Evolutionary conservation across 2,797 vertebrate genomes (phyloP).

Genomic region (Hypotaenidia okinawae): DNA sequence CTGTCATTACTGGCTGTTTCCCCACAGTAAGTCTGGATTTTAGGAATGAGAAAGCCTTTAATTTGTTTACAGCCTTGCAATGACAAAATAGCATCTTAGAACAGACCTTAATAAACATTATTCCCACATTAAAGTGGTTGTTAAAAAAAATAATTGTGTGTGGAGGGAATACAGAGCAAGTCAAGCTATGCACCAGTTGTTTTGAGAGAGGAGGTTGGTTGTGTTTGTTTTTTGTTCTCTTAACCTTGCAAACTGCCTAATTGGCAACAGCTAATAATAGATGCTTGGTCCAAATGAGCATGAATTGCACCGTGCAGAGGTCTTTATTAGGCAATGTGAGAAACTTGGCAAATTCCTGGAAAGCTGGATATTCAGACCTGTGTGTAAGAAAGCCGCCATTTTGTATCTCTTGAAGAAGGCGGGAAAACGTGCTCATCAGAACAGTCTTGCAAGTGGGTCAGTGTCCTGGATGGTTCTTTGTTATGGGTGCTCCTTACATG

Average conservation of each 20-base stretch:
- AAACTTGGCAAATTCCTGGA: constrained; percentile 38
- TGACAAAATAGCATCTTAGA: constrained; percentile 45
- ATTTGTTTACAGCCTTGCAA: constrained; percentile 55
- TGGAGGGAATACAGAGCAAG: neutral
- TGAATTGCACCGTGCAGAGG: neutral
- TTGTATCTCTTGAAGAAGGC: neutral
- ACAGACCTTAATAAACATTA: constrained; percentile 35
- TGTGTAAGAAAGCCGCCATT: neutral
- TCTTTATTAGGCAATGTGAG: neutral
- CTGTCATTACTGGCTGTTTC: constrained; percentile 44
- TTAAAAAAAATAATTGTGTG: neutral
- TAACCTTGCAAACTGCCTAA: neutral
- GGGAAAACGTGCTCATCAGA: neutral
- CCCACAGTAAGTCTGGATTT: constrained; percentile 25
- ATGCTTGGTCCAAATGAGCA: neutral
- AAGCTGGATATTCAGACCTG: neutral
- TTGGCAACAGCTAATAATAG: neutral
- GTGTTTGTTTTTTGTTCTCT: constrained; percentile 23
- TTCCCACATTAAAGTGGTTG: constrained; percentile 40
- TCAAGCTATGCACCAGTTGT: neutral
- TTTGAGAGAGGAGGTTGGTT: constrained; percentile 18
- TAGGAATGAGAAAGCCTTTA: constrained; percentile 50
- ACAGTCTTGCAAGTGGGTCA: neutral
- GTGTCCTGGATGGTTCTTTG: neutral
- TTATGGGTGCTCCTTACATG: neutral